Percentiles rank a stretch among this genome's conserved stretches.
These are phyloP conservation scores for Morelia viridis DNA, from an alignment of 2,797 vertebrate species.

Conservation along the genomic window DNA sequence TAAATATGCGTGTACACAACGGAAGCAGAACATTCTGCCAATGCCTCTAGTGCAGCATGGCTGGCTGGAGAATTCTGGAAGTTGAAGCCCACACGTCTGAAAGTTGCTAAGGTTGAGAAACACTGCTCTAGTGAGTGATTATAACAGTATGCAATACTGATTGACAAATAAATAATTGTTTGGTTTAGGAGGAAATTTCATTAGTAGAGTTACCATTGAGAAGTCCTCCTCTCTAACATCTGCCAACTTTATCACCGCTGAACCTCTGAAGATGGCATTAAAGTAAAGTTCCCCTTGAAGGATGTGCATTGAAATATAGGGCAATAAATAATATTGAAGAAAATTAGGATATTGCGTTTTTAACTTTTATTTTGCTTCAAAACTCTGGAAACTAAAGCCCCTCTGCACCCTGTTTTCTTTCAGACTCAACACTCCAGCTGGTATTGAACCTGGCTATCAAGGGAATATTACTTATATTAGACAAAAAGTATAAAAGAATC, in stretches of 20 bases:
- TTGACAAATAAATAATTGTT: neutral
- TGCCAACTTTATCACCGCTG: neutral
- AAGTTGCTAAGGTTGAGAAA: too few relatives aligned
- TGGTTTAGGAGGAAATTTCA: neutral
- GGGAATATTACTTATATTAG: constrained; percentile 18
- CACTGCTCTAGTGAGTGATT: neutral
- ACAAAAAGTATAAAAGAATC: neutral
- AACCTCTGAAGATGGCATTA: neutral
- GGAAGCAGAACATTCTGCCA: neutral
- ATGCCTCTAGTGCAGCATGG: too few relatives aligned
- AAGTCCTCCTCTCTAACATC: neutral
- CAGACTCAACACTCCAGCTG: neutral
- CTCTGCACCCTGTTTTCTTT: neutral
- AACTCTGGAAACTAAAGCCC: neutral
- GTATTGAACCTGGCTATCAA: neutral
- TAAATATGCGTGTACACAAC: neutral
- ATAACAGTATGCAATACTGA: neutral
- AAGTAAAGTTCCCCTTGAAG: neutral
- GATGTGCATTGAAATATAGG: neutral
- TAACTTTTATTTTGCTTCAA: neutral
- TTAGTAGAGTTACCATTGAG: neutral
- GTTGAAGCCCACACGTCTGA: too few relatives aligned
- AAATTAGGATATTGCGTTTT: neutral
- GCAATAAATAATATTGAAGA: neutral
- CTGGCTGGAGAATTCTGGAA: too few relatives aligned